Percentiles rank a stretch among this genome's conserved stretches.
These are phyloP conservation scores for Latrodectus geometricus DNA, from an alignment of 1,140 invertebrate genomes.

Conservation along the genomic window DNA sequence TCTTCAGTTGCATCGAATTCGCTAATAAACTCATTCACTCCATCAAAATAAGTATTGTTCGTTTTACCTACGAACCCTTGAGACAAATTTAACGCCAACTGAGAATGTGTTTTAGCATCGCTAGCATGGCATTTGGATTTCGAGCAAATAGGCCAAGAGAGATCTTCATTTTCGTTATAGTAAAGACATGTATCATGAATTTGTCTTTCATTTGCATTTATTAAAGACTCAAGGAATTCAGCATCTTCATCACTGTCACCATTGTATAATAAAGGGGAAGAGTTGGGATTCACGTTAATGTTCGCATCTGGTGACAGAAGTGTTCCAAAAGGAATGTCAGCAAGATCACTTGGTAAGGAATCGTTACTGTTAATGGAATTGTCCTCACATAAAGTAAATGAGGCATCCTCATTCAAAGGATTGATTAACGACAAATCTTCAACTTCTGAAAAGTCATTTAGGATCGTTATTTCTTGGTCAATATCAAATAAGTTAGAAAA, in stretches of 20 bases:
- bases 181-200: background rate
- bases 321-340: slow-evolving; percentile 44
- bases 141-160: background rate
- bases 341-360: slow-evolving; percentile 38
- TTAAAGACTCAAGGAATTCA: background rate
- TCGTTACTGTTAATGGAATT: background rate
- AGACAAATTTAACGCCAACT: no score
- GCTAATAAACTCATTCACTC: no score
- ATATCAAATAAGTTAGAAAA: slow-evolving; percentile 29
- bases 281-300: slow-evolving; percentile 5
- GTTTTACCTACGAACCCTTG: no score
- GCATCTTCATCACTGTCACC: slow-evolving; percentile 9
- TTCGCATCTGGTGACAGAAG: slow-evolving; percentile 19
- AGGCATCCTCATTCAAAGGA: background rate
- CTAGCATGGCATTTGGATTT: no score
- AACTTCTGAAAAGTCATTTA: slow-evolving; percentile 27
- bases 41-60: no score
- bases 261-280: slow-evolving; percentile 18
- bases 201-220: background rate
- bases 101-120: no score
- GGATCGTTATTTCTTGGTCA: slow-evolving; percentile 20
- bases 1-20: no score
- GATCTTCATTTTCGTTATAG: background rate
- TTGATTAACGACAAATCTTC: slow-evolving; percentile 8
- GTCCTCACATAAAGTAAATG: background rate